These are phyloP conservation scores for Myzus persicae DNA, from an alignment of 1,140 invertebrate species.

Conservation along the genomic window DNA sequence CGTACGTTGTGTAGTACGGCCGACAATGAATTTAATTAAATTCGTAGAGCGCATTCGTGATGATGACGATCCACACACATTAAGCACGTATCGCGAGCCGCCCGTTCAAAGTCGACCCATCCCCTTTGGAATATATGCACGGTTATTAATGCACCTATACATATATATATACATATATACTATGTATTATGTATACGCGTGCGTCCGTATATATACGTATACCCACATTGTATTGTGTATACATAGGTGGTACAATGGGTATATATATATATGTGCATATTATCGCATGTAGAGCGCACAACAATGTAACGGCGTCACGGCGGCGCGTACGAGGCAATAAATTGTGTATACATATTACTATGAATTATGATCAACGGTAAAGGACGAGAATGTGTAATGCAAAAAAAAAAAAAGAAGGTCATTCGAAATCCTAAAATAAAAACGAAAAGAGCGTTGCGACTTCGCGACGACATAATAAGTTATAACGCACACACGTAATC, in stretches of 20 bases:
- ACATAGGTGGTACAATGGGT: no score
- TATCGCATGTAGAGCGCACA: background rate
- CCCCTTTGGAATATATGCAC: constrained; percentile 8
- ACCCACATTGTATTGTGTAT: background rate
- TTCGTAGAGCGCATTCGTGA: background rate
- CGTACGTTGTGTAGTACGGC: background rate
- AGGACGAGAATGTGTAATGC: background rate
- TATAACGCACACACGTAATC: background rate
- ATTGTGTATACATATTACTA: no score
- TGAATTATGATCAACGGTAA: background rate
- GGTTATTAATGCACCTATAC: no score
- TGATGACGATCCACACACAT: background rate
- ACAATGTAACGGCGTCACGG: background rate
- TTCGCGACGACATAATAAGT: background rate
- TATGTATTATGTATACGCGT: background rate
- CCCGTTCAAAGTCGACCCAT: background rate
- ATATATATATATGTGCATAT: background rate
- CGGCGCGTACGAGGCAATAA: background rate
- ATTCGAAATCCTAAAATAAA: background rate
- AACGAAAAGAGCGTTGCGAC: background rate
- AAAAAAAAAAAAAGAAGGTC: background rate
- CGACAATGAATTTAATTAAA: constrained; percentile 33
- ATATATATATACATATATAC: background rate
- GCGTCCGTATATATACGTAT: background rate
- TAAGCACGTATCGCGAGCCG: background rate